Evolutionary conservation across 2,888 invertebrate genomes (phyloP).

Genomic region (Xestia sexstrigata): DNA sequence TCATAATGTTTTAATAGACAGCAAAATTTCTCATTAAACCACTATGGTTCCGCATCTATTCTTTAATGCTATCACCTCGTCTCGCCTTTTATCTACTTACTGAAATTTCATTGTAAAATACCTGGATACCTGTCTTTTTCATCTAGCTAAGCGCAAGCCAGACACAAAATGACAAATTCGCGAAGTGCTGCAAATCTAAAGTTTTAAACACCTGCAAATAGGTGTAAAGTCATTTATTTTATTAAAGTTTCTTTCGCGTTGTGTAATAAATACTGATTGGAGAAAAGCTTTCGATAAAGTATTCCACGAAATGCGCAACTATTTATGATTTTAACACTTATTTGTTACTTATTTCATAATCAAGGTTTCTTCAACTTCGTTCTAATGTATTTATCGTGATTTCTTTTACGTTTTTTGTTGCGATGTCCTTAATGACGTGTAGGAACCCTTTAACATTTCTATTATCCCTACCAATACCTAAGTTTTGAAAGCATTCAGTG

Average conservation of each 20-base stretch:
- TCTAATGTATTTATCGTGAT: background rate
- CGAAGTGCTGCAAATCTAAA: slow-evolving; percentile 68
- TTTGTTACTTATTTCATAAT: background rate
- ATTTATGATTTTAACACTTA: background rate
- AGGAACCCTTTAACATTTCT: slow-evolving; percentile 22
- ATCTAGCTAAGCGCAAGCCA: slow-evolving; percentile 60
- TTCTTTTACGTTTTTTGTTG: slow-evolving; percentile 37
- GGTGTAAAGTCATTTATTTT: slow-evolving; percentile 14
- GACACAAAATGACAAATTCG: slow-evolving; percentile 67
- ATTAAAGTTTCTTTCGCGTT: slow-evolving; percentile 12
- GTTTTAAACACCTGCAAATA: slow-evolving; percentile 23
- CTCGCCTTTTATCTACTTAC: background rate
- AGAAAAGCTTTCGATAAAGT: slow-evolving; percentile 6
- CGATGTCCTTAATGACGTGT: slow-evolving; percentile 54
- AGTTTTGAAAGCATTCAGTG: background rate
- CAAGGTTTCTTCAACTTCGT: background rate
- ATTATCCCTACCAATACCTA: background rate
- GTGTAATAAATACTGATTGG: background rate
- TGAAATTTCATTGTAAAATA: slow-evolving; percentile 28
- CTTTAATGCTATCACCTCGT: background rate
- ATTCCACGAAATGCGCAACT: background rate
- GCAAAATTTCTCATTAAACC: slow-evolving; percentile 18
- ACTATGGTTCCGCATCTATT: slow-evolving; percentile 10
- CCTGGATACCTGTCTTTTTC: slow-evolving; percentile 62
- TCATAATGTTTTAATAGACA: background rate